A percentile compares a stretch with the other conserved stretches of the same genome.
These are phyloP conservation scores for Augochlora pura DNA, from an alignment of 1,140 invertebrate genomes.

Conservation along the genomic window DNA sequence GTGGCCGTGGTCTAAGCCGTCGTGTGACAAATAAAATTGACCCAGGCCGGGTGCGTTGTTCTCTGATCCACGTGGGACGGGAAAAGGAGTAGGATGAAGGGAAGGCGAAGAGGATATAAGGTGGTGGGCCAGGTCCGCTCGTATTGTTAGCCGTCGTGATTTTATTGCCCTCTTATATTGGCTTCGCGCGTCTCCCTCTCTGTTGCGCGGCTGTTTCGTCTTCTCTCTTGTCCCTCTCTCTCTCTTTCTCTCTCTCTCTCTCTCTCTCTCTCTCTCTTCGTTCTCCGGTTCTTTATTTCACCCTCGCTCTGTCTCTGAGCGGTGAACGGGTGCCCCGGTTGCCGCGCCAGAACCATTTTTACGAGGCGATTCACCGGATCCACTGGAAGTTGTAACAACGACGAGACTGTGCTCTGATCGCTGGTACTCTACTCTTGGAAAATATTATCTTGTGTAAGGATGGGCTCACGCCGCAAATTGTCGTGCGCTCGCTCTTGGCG, in stretches of 20 bases:
- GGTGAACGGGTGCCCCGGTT: constrained; percentile 4
- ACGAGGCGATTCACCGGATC: constrained; percentile 43
- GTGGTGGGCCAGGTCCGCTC: constrained; percentile 49
- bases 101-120: constrained; percentile 37
- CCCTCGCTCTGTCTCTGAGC: neutral
- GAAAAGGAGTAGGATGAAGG: neutral
- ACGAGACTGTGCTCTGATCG: neutral
- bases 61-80: neutral
- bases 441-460: constrained; percentile 10
- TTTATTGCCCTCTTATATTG: constrained; percentile 68
- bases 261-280: neutral
- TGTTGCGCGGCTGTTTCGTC: neutral
- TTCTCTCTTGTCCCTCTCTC: constrained; percentile 21
- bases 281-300: constrained; percentile 39
- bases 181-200: constrained; percentile 36
- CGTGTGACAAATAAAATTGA: constrained; percentile 60
- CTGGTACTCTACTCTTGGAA: constrained; percentile 19
- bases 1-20: neutral
- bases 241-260: constrained; percentile 30
- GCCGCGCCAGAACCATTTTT: constrained; percentile 54
- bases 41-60: constrained; percentile 28
- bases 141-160: constrained; percentile 65
- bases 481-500: too few relatives aligned
- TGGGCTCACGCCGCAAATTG: neutral
- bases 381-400: constrained; percentile 43